phyloP scores from a whole-genome alignment of 37 sponge, comb jelly and placozoan species.

The Amphimedon queenslandica region DNA sequence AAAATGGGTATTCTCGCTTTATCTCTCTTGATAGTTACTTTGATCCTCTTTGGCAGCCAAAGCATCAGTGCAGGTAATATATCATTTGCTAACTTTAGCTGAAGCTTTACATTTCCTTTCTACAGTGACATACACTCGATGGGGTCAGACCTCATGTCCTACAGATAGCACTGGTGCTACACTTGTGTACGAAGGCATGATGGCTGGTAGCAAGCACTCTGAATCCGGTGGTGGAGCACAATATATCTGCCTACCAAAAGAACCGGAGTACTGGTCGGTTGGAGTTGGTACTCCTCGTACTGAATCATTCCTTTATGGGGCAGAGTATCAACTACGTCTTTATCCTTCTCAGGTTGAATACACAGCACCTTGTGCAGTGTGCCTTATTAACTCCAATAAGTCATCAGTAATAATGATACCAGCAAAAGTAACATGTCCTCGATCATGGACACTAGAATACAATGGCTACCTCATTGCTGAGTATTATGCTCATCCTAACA shows the following conservation, averaged over 20 bases:
- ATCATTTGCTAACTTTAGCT: too few relatives aligned
- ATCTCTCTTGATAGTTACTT: too few relatives aligned
- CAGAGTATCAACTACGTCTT: slow-evolving; percentile 34
- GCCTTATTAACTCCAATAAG: slow-evolving; percentile 9
- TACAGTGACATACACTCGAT: slow-evolving; percentile 39
- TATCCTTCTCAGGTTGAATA: neutral
- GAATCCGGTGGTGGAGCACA: slow-evolving; percentile 46
- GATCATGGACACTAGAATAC: slow-evolving; percentile 32
- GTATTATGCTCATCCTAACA: neutral
- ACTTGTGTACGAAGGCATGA: slow-evolving; percentile 29
- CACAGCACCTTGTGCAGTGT: slow-evolving; percentile 55
- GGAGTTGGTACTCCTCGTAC: slow-evolving; percentile 1
- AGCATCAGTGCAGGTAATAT: too few relatives aligned
- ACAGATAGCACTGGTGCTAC: too few relatives aligned
- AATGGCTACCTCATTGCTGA: slow-evolving; percentile 42
- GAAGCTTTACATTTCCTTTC: too few relatives aligned
- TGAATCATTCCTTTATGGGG: slow-evolving; percentile 27
- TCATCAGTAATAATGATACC: slow-evolving; percentile 30
- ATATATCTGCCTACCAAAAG: slow-evolving; percentile 59
- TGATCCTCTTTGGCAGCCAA: too few relatives aligned
- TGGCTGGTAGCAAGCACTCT: slow-evolving; percentile 7
- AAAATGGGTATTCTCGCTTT: too few relatives aligned
- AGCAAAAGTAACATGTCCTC: slow-evolving; percentile 34
- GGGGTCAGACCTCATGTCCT: slow-evolving; percentile 54
- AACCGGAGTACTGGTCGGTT: slow-evolving; percentile 6